Base-by-base conservation (phyloP, 2,888 invertebrate genomes). In the Antitype chi region DNA sequence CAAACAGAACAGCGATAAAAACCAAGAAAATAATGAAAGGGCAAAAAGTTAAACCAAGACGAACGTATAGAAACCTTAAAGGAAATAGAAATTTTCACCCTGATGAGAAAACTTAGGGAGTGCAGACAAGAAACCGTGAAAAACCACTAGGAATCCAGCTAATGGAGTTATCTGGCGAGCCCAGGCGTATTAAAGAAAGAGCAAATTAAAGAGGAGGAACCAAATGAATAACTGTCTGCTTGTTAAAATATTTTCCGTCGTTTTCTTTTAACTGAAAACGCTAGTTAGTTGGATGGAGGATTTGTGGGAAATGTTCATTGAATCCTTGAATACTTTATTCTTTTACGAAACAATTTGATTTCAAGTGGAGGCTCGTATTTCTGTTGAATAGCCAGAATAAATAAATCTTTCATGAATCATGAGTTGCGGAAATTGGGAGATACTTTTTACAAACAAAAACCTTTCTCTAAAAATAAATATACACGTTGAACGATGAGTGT, bases 41-140 rank as follows among this genome's bases (percentile, higher is more conserved):
- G 83, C 81, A 84, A 89, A 90, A 89, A 88, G 84, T 77, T 85
- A 85, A 85, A 80, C 84, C 74, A 77, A 85, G 83, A 85, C 84
- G 86, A 90, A 85, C 76, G 87, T 85, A 87, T 74, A 88, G 80
- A 86, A 86, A 91, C 87, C 85, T 82, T 86, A 83, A 78, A 88
- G 90, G 89, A 92, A 92, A 92, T 93, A 76, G 90, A 91, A 90
- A 90, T 91, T 91, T 83, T 90, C 86, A 86, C 80, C 77, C 85
- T 87, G 92, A 93, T 93, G 91, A 91, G 91, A 92, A 93, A 94
- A 93, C 91, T 93, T 91, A 87, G 78, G 71, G 60, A 80, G 77
- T 80, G 78, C 77, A 86, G 86, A 82, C 85, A 86, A 86, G 87
- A 88, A 90, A 89, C 85, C 62, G 86, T 91, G 90, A 87, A 93